Conservation (phyloP, 2,888 invertebrate species). For the Cecidostiba fungosa region DNA sequence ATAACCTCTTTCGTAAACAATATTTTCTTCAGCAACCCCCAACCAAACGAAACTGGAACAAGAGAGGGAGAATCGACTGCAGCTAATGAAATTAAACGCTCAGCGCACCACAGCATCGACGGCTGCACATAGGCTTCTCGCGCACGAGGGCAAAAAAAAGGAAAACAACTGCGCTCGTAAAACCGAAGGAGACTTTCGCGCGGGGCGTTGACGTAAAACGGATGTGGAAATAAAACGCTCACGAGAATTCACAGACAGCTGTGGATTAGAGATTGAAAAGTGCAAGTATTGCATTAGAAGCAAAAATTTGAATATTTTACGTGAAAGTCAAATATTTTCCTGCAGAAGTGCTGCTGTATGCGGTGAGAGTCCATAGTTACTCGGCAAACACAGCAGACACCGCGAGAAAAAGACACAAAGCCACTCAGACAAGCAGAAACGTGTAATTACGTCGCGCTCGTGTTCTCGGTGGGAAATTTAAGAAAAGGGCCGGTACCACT, state of each 20-base stretch:
- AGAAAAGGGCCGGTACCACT: background rate
- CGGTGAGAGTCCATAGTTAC: background rate
- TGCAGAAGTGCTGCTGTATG: background rate
- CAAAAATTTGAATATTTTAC: background rate
- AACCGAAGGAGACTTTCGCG: conserved; percentile 13
- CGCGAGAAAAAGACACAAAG: background rate
- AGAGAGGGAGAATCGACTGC: background rate
- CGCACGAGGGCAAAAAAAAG: background rate
- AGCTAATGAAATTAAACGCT: conserved; percentile 36
- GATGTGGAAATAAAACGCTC: background rate
- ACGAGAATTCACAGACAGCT: background rate
- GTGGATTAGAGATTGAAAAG: background rate
- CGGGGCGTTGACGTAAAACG: background rate
- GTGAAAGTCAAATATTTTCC: background rate
- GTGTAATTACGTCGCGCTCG: conserved; percentile 21
- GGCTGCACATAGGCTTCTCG: background rate
- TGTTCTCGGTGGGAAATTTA: background rate
- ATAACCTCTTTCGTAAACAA: background rate
- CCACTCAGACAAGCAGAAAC: background rate
- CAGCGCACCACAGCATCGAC: conserved; percentile 1
- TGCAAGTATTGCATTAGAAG: background rate
- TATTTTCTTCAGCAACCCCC: background rate
- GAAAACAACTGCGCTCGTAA: conserved; percentile 17
- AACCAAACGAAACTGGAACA: background rate
- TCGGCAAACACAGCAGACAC: background rate